These are phyloP conservation scores for Cotesia typhae DNA, from an alignment of 1,140 invertebrate species.

Conservation along the genomic window DNA sequence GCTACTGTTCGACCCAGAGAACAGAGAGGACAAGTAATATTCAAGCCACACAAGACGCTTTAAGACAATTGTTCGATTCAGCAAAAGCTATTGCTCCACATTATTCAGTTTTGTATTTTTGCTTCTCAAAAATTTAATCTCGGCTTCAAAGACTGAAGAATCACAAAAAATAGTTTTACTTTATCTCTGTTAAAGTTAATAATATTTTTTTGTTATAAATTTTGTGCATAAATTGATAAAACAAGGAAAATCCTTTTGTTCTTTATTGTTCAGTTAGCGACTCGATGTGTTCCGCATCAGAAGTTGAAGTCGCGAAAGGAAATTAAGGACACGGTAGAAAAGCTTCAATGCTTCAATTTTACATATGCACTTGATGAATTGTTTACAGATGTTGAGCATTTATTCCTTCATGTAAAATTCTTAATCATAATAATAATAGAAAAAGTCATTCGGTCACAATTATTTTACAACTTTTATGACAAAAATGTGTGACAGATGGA, in stretches of 20 bases:
- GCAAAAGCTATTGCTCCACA: constrained; percentile 6
- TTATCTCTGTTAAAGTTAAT: too few species aligned
- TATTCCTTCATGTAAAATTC: neutral
- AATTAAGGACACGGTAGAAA: constrained; percentile 4
- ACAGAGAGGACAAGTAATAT: constrained; percentile 2
- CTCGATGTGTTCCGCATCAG: constrained; percentile 18
- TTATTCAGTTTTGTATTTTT: neutral
- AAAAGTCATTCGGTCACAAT: neutral
- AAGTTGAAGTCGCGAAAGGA: constrained; percentile 4
- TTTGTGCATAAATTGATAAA: neutral
- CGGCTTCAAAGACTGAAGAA: too few species aligned
- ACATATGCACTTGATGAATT: neutral
- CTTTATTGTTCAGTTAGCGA: neutral
- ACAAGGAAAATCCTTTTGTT: constrained; percentile 20
- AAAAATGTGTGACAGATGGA: neutral
- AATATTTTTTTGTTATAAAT: too few species aligned
- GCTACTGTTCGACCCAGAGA: constrained; percentile 11
- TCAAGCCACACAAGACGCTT: neutral
- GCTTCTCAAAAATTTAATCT: too few species aligned
- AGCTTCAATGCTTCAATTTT: neutral
- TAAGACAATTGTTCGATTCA: constrained; percentile 6
- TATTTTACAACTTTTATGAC: neutral
- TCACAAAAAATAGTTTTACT: too few species aligned
- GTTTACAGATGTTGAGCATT: neutral
- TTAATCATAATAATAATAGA: neutral